These are phyloP conservation scores for Pangasius larnaudii DNA, from an alignment of 2,797 vertebrate species.

Conservation along the genomic window DNA sequence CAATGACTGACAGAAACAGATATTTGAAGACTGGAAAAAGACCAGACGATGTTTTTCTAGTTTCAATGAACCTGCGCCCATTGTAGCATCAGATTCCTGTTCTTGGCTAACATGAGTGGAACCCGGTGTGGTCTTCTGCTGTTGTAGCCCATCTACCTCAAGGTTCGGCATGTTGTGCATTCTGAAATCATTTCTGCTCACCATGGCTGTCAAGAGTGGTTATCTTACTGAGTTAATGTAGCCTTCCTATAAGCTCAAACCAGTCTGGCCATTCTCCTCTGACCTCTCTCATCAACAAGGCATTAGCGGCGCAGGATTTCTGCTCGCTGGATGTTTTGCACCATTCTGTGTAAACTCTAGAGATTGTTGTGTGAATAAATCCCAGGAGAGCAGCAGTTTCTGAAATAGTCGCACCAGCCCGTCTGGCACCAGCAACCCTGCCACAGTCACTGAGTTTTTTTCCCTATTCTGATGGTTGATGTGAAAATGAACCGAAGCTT, in stretches of 20 bases:
- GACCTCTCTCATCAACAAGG: not conserved
- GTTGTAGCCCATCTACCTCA: not conserved
- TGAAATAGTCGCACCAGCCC: not conserved
- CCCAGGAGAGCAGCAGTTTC: not conserved
- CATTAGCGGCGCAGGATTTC: not conserved
- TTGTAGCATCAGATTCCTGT: not conserved
- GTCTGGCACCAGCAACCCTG: not conserved
- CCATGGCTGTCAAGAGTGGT: not conserved
- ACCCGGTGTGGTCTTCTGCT: not conserved
- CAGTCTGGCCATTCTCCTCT: not conserved
- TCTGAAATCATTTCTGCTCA: not conserved
- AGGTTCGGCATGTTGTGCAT: not conserved
- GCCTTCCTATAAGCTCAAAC: not conserved
- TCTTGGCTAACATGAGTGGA: not conserved
- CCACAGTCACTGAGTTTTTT: not conserved
- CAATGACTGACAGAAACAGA: not conserved
- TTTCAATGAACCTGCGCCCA: not conserved
- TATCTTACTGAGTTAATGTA: not conserved
- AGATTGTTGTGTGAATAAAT: not conserved
- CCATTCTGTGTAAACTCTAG: not conserved
- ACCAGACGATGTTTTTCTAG: not conserved
- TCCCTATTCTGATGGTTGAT: not conserved
- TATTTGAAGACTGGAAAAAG: not conserved
- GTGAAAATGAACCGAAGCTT: not conserved
- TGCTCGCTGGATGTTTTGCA: not conserved